These are phyloP conservation scores for Hirtodrosophila trivittata DNA, from an alignment of 2,888 invertebrate species.

Conservation along the genomic window DNA sequence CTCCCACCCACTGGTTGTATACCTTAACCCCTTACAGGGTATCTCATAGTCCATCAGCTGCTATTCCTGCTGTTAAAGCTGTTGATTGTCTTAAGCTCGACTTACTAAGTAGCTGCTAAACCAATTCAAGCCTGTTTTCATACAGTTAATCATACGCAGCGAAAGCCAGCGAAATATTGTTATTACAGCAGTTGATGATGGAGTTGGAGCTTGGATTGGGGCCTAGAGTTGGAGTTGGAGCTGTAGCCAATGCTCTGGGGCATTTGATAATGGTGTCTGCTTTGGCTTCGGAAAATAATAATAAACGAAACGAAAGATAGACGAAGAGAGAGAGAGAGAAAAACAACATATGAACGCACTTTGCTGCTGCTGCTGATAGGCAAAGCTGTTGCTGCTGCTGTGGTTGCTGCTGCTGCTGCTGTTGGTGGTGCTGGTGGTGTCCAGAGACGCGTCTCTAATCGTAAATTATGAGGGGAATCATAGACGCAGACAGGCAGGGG, in stretches of 20 bases:
- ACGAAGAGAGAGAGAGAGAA: slow-evolving; percentile 7
- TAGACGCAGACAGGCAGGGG: slow-evolving; percentile 28
- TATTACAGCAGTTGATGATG: slow-evolving; percentile 46
- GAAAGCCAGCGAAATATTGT: slow-evolving; percentile 72
- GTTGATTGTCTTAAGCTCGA: slow-evolving; percentile 16
- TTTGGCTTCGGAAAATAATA: not conserved
- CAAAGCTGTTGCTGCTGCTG: slow-evolving; percentile 12
- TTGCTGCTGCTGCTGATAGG: slow-evolving; percentile 48
- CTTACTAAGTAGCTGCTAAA: slow-evolving; percentile 49
- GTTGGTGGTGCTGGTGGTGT: slow-evolving; percentile 4
- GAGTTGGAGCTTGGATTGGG: not conserved
- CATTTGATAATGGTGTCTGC: slow-evolving; percentile 41
- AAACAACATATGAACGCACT: slow-evolving; percentile 61
- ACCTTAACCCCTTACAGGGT: slow-evolving; percentile 8
- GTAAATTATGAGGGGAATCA: slow-evolving; percentile 71
- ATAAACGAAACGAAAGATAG: not conserved
- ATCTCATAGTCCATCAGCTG: not conserved
- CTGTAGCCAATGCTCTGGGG: slow-evolving; percentile 10
- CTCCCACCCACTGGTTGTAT: too few relatives aligned
- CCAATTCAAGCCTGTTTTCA: slow-evolving; percentile 52
- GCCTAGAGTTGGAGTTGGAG: slow-evolving; percentile 1
- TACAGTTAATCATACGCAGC: slow-evolving; percentile 64
- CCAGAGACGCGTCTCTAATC: slow-evolving; percentile 43
- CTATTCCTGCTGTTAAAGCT: not conserved
- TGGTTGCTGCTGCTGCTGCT: slow-evolving; percentile 6